A percentile compares a stretch with the other conserved stretches of the same genome.
phyloP scores from a whole-genome alignment of 1,140 invertebrate species.

The Drosophila pseudoananassae region DNA sequence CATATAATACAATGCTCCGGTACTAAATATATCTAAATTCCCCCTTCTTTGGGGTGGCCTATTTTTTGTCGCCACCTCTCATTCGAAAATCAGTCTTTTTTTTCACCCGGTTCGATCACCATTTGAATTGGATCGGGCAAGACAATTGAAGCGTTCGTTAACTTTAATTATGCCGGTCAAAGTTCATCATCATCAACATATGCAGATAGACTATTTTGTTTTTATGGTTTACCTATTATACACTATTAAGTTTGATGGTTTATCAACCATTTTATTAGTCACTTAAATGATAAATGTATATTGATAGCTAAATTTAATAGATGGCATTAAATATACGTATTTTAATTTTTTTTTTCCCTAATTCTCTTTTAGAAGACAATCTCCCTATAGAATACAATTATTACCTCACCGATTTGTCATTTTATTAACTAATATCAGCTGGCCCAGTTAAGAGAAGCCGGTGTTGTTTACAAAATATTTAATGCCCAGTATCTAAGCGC shows the following conservation, averaged over 20 bases:
- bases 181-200: slow-evolving; percentile 45
- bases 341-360: too few species aligned
- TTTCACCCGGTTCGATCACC: slow-evolving; percentile 40
- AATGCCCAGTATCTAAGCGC: slow-evolving; percentile 19
- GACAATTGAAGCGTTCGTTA: slow-evolving; percentile 72
- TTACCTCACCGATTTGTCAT: slow-evolving; percentile 3
- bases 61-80: slow-evolving; percentile 31
- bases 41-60: slow-evolving; percentile 30
- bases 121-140: slow-evolving; percentile 34
- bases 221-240: slow-evolving; percentile 30
- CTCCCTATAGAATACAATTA: not conserved
- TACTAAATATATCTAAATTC: slow-evolving; percentile 52
- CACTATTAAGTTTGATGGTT: not conserved
- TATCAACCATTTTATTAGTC: not conserved
- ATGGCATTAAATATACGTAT: not conserved
- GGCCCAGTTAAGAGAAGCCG: slow-evolving; percentile 16
- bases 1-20: slow-evolving; percentile 62
- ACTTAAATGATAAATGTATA: not conserved
- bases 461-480: slow-evolving; percentile 25
- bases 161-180: slow-evolving; percentile 68
- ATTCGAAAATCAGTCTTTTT: slow-evolving; percentile 23
- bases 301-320: too few species aligned
- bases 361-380: not conserved
- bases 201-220: slow-evolving; percentile 16
- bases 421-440: slow-evolving; percentile 19